Evolutionary conservation across 2,113 vertebrate genomes (phyloP).

Genomic region (Gracilinanus agilis): DNA sequence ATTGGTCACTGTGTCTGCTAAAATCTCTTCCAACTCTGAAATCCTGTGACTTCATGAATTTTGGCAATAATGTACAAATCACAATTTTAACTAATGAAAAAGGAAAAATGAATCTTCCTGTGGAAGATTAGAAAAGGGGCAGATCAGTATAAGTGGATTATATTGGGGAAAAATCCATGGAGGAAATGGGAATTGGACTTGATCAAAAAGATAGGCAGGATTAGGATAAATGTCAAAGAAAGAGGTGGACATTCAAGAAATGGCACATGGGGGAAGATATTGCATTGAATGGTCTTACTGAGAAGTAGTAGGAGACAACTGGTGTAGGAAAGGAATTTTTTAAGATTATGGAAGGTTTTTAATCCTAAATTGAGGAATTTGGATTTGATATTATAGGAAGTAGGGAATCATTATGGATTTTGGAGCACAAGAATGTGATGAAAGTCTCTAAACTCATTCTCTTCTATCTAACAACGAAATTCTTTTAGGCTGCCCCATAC

Average conservation of each 20-base stretch:
- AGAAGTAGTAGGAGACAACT: not conserved
- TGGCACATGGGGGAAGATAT: not conserved
- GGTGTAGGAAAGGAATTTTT: not conserved
- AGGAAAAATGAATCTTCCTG: not conserved
- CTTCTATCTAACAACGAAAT: not conserved
- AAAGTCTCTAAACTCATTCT: not conserved
- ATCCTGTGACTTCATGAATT: not conserved
- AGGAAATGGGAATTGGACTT: not conserved
- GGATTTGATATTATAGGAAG: not conserved
- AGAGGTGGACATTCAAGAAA: not conserved
- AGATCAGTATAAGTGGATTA: not conserved
- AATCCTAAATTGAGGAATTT: not conserved
- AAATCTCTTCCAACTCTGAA: not conserved
- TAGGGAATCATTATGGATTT: not conserved
- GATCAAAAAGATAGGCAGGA: not conserved
- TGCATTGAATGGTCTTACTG: not conserved
- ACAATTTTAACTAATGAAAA: not conserved
- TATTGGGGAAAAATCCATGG: not conserved
- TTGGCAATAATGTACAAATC: not conserved
- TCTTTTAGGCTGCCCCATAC: not conserved
- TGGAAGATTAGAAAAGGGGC: not conserved
- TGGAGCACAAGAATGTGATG: not conserved
- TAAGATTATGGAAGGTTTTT: not conserved
- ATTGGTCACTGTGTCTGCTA: not conserved
- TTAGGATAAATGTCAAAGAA: not conserved